Percentiles rank a stretch among this genome's conserved stretches.
phyloP scores from a whole-genome alignment of 1,140 invertebrate species.

The Tetramorium parvispinum region DNA sequence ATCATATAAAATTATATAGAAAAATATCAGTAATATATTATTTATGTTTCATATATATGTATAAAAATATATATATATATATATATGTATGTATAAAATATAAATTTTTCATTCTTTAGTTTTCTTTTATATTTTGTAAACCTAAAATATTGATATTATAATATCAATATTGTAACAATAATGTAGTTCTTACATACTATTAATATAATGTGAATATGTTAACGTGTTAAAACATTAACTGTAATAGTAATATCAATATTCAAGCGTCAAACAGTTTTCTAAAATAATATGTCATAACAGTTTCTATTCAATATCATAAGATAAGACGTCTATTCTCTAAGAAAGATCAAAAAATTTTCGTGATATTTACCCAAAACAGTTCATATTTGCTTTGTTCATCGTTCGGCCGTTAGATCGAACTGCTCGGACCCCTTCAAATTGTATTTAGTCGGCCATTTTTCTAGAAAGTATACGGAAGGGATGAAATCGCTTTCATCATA shows the following conservation, averaged over 20 bases:
- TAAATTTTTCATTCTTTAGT: background rate
- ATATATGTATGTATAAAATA: background rate
- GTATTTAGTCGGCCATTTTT: slow-evolving; percentile 85
- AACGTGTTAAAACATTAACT: background rate
- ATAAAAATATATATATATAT: background rate
- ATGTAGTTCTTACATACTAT: background rate
- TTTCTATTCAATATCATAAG: background rate
- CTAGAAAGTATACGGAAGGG: slow-evolving; percentile 59
- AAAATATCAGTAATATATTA: no score
- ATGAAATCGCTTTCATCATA: slow-evolving; percentile 84
- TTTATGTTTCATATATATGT: no score
- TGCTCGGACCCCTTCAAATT: slow-evolving; percentile 76
- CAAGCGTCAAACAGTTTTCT: background rate
- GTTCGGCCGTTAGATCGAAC: slow-evolving; percentile 41
- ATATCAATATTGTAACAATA: background rate
- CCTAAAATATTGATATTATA: background rate
- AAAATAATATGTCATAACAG: background rate
- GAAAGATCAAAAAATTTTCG: slow-evolving; percentile 16
- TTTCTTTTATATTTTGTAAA: background rate
- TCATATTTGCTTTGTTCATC: background rate
- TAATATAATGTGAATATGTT: no score
- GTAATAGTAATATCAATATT: background rate
- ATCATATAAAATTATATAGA: slow-evolving; percentile 5
- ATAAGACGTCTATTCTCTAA: background rate
- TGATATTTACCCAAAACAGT: background rate